Evolutionary conservation across 35 echinoderm and acorn worm species (phyloP).

Genomic region (Strongylocentrotus purpuratus): DNA sequence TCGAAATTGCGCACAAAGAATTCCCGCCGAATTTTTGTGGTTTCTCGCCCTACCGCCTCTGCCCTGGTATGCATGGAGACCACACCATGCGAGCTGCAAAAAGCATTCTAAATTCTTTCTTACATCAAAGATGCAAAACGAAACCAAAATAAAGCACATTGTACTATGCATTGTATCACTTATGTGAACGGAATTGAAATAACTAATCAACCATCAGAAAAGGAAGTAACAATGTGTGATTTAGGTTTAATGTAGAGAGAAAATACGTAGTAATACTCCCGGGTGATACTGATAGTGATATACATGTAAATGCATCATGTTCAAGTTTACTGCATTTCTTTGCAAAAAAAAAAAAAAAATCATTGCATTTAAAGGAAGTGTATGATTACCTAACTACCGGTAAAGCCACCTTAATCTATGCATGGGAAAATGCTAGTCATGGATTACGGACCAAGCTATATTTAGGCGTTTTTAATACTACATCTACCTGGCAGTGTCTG

Average conservation of each 20-base stretch:
- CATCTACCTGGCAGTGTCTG: background rate
- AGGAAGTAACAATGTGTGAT: too few species aligned
- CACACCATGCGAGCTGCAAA: background rate
- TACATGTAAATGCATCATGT: background rate
- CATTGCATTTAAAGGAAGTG: background rate
- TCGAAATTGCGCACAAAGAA: slow-evolving; percentile 17
- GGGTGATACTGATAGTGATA: too few species aligned
- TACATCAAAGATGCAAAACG: background rate
- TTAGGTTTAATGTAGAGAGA: too few species aligned
- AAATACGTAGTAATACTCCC: too few species aligned
- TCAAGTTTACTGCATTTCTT: background rate
- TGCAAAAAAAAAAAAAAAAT: background rate
- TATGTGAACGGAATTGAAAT: too few species aligned
- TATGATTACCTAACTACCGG: background rate
- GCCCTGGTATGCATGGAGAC: background rate
- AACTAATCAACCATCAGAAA: too few species aligned
- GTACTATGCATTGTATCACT: background rate
- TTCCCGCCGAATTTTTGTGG: slow-evolving; percentile 25
- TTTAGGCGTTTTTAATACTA: background rate
- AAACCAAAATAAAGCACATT: background rate
- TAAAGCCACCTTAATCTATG: background rate
- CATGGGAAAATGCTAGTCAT: background rate
- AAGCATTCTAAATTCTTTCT: background rate
- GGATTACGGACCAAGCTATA: background rate
- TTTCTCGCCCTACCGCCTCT: background rate